A percentile compares a stretch with the other conserved stretches of the same genome.
Conservation (phyloP, 2,797 vertebrate genomes). For the Carcharodon carcharias region DNA sequence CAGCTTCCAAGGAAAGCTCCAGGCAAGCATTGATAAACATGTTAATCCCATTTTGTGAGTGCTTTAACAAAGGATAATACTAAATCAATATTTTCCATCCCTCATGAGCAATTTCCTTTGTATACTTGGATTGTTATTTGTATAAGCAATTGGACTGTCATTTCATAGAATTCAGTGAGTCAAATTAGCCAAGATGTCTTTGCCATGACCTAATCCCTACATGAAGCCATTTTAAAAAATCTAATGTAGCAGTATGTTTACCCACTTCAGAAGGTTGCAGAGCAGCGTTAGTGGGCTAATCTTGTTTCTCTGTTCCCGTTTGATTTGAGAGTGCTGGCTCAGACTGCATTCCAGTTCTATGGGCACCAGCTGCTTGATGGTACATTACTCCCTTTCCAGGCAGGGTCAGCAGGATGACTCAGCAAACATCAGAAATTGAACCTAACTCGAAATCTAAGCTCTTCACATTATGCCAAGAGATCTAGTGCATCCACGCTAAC, state of each 20-base stretch:
- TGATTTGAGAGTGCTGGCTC: background rate
- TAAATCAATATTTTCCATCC: background rate
- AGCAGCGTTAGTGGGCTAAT: background rate
- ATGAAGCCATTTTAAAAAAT: background rate
- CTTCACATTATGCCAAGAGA: background rate
- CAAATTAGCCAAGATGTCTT: background rate
- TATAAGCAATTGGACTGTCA: background rate
- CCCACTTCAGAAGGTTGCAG: background rate
- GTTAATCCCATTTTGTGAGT: background rate
- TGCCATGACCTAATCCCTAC: background rate
- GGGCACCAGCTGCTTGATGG: background rate
- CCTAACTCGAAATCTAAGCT: background rate
- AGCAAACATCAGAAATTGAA: background rate
- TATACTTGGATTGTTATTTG: background rate
- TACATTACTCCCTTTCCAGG: background rate
- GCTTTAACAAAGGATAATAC: background rate
- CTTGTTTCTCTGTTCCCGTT: background rate
- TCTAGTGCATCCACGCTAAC: background rate
- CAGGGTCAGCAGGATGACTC: background rate
- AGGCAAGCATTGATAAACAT: background rate
- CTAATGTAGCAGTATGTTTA: background rate
- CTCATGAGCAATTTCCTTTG: background rate
- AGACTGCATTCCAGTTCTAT: background rate
- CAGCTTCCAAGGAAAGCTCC: background rate
- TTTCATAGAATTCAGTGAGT: background rate